These are phyloP conservation scores for Labroides dimidiatus DNA, from an alignment of 2,797 vertebrate species.

Conservation along the genomic window DNA sequence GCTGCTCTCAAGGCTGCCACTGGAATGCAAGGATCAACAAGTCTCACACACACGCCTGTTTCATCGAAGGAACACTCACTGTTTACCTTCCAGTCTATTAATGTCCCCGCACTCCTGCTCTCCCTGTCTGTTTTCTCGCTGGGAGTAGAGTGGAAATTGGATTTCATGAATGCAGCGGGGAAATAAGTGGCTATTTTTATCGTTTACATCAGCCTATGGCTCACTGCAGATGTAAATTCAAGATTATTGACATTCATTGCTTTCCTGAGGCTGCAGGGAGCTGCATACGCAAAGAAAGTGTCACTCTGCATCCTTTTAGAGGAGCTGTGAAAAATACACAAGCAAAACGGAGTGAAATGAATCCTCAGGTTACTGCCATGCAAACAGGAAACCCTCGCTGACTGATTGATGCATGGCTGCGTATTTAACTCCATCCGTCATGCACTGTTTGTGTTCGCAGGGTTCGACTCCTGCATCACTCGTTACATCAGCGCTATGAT, in stretches of 20 bases:
- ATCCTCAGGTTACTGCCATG: neutral
- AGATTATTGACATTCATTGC: neutral
- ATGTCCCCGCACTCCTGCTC: constrained; percentile 23
- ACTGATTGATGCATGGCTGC: neutral
- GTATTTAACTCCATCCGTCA: constrained; percentile 7
- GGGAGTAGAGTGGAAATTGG: constrained; percentile 19
- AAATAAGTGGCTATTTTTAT: constrained; percentile 26
- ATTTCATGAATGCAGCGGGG: constrained; percentile 25
- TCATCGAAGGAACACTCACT: constrained; percentile 22
- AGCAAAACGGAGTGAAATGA: neutral
- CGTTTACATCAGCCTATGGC: neutral
- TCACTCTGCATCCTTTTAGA: too few species aligned
- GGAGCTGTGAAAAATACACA: neutral
- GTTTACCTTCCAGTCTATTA: constrained; percentile 60
- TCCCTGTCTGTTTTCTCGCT: constrained; percentile 31
- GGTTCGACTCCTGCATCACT: neutral
- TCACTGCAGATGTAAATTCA: neutral
- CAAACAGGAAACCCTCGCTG: constrained; percentile 17
- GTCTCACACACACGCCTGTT: constrained; percentile 5
- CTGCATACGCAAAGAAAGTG: neutral
- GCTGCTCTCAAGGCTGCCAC: constrained; percentile 61
- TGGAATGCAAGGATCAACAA: constrained; percentile 55
- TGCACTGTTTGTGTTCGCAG: neutral
- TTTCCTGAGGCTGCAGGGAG: neutral
- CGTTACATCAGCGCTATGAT: neutral